Evolutionary conservation across 2,888 invertebrate species (phyloP).

Genomic region (Drepana falcataria): DNA sequence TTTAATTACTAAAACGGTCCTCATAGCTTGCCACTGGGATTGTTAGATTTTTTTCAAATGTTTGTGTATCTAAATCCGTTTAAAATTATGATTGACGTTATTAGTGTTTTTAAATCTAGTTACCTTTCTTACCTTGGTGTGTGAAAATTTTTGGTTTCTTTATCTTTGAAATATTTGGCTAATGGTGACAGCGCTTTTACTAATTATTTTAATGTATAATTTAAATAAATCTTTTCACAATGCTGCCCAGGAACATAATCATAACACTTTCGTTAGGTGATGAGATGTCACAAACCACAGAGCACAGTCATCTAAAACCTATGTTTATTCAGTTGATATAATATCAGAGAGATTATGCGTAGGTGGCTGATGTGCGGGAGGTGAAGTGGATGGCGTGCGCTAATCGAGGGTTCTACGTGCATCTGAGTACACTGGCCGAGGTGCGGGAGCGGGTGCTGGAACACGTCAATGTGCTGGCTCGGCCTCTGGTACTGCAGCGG

Average conservation of each 20-base stretch:
- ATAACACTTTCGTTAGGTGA: slow-evolving; percentile 23
- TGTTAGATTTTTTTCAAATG: too few species aligned
- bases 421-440: slow-evolving; percentile 97
- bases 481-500: slow-evolving; percentile 93
- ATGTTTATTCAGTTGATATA: slow-evolving; percentile 9
- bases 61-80: too few species aligned
- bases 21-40: too few species aligned
- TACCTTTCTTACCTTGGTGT: background rate
- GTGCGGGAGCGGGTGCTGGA: slow-evolving; percentile 97
- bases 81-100: too few species aligned
- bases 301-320: slow-evolving; percentile 10
- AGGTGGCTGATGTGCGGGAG: slow-evolving; percentile 92
- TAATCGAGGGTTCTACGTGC: slow-evolving; percentile 97
- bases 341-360: slow-evolving; percentile 30
- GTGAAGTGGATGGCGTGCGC: slow-evolving; percentile 99
- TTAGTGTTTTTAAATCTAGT: background rate
- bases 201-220: slow-evolving; percentile 6
- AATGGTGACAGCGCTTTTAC: background rate
- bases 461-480: slow-evolving; percentile 97
- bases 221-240: slow-evolving; percentile 14
- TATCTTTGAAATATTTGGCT: background rate
- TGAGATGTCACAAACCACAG: slow-evolving; percentile 16
- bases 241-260: slow-evolving; percentile 19
- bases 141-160: background rate
- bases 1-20: too few species aligned